A percentile compares a stretch with the other conserved stretches of the same genome.
Evolutionary conservation across 2,888 invertebrate species (phyloP).

Genomic region (Acrobasis consociella): DNA sequence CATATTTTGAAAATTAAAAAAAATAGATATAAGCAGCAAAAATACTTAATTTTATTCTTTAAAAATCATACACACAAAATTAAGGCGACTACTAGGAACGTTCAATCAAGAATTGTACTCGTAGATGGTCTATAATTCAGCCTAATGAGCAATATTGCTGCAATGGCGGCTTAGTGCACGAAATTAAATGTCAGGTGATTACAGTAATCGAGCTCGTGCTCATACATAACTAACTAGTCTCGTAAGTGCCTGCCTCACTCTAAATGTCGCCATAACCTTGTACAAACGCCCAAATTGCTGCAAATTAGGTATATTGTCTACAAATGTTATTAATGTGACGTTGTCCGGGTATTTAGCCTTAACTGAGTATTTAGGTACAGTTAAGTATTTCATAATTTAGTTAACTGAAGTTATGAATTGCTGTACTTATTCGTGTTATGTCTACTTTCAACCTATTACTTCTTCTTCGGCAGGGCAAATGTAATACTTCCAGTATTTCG

Average conservation of each 20-base stretch:
- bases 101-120: background rate
- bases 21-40: no score
- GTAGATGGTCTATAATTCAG: background rate
- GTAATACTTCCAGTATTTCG: no score
- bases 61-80: no score
- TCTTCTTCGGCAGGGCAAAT: no score
- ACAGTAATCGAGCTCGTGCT: conserved; percentile 39
- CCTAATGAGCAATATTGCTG: conserved; percentile 1
- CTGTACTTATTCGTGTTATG: no score
- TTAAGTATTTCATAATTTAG: no score
- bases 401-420: no score
- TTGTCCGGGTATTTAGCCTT: background rate
- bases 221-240: conserved; percentile 30
- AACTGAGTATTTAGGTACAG: no score
- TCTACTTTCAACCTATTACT: no score
- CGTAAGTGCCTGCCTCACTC: conserved; percentile 27
- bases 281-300: conserved; percentile 34
- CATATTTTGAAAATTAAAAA: no score
- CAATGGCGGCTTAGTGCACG: conserved; percentile 5
- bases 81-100: no score
- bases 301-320: conserved; percentile 38
- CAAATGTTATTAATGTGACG: conserved; percentile 36
- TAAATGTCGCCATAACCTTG: conserved; percentile 28
- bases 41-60: no score
- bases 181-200: conserved; percentile 27